Conservation (phyloP, 2,113 vertebrate genomes). For the Hippocampus guttulatus region DNA sequence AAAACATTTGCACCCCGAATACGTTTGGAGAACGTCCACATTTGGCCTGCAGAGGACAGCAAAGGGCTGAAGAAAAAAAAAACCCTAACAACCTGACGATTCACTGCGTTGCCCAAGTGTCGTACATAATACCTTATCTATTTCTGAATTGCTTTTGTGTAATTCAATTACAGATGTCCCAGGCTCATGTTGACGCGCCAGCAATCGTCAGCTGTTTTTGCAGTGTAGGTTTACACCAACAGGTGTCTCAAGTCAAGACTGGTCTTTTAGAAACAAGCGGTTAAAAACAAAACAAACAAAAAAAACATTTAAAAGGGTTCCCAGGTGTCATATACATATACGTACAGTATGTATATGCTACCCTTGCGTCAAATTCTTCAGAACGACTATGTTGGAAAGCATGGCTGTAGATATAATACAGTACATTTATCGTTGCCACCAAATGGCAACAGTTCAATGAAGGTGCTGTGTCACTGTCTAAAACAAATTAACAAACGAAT, state of each 20-base stretch:
- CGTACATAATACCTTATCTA: not conserved
- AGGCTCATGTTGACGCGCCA: conserved; percentile 11
- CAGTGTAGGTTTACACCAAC: conserved; percentile 34
- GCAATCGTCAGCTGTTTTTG: conserved; percentile 49
- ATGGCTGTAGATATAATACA: too few species aligned
- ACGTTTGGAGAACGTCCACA: conserved; percentile 26
- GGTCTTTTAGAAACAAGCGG: not conserved
- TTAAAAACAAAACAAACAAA: too few species aligned
- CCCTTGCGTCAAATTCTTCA: too few species aligned
- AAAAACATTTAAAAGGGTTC: not conserved
- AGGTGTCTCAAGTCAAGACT: conserved; percentile 38
- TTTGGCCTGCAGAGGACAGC: conserved; percentile 66
- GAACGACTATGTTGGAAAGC: too few species aligned
- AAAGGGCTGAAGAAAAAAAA: conserved; percentile 42
- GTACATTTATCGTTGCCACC: too few species aligned
- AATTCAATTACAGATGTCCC: not conserved
- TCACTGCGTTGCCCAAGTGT: not conserved
- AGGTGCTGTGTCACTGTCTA: too few species aligned
- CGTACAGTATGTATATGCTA: too few species aligned
- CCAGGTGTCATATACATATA: too few species aligned
- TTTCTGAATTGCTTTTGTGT: not conserved
- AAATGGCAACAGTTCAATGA: too few species aligned
- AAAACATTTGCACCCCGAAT: not conserved
- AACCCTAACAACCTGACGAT: not conserved
- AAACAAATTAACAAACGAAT: too few species aligned